Percentiles rank a stretch among this genome's conserved stretches.
These are phyloP conservation scores for Anarrhichthys ocellatus DNA, from an alignment of 2,113 vertebrate genomes.

Conservation along the genomic window DNA sequence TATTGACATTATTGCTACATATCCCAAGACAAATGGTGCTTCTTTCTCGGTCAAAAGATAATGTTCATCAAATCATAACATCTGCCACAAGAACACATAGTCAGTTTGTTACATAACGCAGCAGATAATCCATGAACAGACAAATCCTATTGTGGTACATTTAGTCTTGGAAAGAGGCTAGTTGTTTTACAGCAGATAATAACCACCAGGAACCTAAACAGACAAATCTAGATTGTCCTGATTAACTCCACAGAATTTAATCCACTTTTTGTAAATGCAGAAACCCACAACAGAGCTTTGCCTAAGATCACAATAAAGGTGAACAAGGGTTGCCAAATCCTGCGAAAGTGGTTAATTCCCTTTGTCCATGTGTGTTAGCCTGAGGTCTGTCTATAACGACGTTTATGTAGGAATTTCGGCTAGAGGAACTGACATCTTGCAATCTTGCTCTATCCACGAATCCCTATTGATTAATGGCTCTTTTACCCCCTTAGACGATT, in stretches of 20 bases:
- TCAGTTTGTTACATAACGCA: constrained; percentile 1
- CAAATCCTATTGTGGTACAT: constrained; percentile 8
- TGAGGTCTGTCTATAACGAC: constrained; percentile 42
- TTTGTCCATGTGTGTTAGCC: constrained; percentile 39
- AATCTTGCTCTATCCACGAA: constrained; percentile 51
- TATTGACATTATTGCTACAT: constrained; percentile 17
- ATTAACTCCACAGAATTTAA: constrained; percentile 39
- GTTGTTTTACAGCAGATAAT: constrained; percentile 16
- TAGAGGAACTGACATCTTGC: constrained; percentile 30
- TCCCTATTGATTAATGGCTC: constrained; percentile 67
- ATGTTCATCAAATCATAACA: constrained; percentile 10
- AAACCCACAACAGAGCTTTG: constrained; percentile 56
- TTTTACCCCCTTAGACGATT: constrained; percentile 55
- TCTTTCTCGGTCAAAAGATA: neutral
- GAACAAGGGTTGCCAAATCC: constrained; percentile 57
- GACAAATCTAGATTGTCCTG: constrained; percentile 8
- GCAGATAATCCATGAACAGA: neutral
- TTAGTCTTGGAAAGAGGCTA: neutral
- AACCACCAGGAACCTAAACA: neutral
- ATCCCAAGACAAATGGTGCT: constrained; percentile 15
- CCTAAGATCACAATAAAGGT: constrained; percentile 41
- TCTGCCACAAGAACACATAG: neutral
- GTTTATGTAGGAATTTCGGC: constrained; percentile 43
- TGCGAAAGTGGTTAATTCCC: constrained; percentile 54
- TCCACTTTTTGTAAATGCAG: constrained; percentile 38